Evolutionary conservation across 2,113 vertebrate species (phyloP).

Genomic region (Ptilonorhynchus violaceus): DNA sequence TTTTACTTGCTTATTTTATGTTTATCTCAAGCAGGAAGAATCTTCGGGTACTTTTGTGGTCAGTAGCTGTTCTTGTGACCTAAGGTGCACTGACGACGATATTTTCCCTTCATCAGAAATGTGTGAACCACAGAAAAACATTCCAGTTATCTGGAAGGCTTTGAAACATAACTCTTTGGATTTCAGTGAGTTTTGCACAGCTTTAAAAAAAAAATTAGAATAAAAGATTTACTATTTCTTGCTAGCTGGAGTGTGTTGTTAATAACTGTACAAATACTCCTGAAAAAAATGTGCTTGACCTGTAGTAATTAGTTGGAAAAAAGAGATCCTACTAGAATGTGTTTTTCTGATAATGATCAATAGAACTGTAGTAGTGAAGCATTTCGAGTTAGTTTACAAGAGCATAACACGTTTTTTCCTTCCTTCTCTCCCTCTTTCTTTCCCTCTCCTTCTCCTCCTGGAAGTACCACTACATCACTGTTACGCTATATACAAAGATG

Average conservation of each 20-base stretch:
- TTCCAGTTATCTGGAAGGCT: conserved; percentile 30
- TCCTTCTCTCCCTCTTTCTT: background rate
- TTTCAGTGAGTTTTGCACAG: conserved; percentile 31
- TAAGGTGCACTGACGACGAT: background rate
- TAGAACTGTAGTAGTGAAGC: background rate
- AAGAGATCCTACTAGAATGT: background rate
- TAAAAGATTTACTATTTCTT: background rate
- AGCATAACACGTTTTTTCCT: background rate
- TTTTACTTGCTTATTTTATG: background rate
- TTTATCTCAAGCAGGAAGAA: conserved; percentile 31
- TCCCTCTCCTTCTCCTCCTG: background rate
- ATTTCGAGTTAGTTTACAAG: background rate
- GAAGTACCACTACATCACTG: background rate
- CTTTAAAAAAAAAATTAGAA: background rate
- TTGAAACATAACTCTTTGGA: background rate
- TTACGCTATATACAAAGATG: background rate
- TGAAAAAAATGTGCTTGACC: background rate
- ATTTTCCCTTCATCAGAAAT: background rate
- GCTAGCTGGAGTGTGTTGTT: background rate
- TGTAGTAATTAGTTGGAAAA: background rate
- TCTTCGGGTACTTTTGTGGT: background rate
- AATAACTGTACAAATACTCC: background rate
- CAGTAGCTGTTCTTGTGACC: conserved; percentile 41
- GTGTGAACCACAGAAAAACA: background rate
- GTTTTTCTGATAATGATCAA: background rate